Evolutionary conservation across 2,888 invertebrate genomes (phyloP), one percentile per base, ranked within the genome.

Genomic region (Dryobotodes eremita): DNA sequence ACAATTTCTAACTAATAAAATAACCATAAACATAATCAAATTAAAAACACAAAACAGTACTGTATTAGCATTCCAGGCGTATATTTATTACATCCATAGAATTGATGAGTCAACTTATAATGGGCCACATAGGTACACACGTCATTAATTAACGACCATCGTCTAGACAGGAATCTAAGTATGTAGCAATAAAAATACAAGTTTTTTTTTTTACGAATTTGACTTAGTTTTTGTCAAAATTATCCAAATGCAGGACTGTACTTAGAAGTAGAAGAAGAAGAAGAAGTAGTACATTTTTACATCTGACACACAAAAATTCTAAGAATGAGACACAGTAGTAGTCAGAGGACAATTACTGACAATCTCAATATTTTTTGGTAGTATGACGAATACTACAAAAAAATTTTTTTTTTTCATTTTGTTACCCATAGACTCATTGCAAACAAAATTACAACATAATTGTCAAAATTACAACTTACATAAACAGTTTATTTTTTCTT

Each of bases 21-120:
- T 23, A 70, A 59, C n/a, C 17, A 61, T n/a, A 20, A 20, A 36
- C 36, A 11, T 36, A 36, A 53, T 57, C 36, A 36, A 70, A 61
- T 61, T 59, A n/a, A 75, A 48, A 83, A 57, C 15, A 20, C 11
- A 6, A 26, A 26, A 36, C 36, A 26, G 11, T 15, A 15, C 6
- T 53, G 17, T 42, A 57, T 80, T 75, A 74, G 59, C n/a, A 77
- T 73, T 55, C 55, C 23, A 65, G 59, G 64, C 26, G 20, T 23
- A 46, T 8, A 59, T 59, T 59, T 48, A 78, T 46, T 42, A 42
- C 46, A 3, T 5, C 23, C 36, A 42, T 42, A 71, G 36, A 86
- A 77, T 64, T 23, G 65, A 62, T 86, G 79, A 86, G 75, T 79
- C 84, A 86, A 50, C 71, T n/a, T 59, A 15, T 42, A 66, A 72